phyloP scores from a whole-genome alignment of 2,113 vertebrate species.

The Petroica traversi region DNA sequence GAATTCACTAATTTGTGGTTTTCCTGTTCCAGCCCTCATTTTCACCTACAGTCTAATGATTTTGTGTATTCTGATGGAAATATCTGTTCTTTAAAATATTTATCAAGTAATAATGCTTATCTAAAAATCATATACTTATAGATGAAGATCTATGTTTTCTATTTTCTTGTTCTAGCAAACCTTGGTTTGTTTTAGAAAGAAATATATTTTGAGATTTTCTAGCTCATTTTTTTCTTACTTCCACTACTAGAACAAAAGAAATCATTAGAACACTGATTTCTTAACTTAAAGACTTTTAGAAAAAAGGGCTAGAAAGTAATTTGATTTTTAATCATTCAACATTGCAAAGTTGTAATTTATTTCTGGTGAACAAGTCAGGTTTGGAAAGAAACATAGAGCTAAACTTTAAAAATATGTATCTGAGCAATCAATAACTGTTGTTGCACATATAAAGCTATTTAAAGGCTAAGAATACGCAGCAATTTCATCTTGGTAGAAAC shows the following conservation, averaged over 20 bases:
- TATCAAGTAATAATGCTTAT: not conserved
- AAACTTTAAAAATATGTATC: not conserved
- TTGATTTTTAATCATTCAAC: not conserved
- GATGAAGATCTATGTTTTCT: not conserved
- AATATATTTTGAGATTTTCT: not conserved
- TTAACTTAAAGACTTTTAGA: not conserved
- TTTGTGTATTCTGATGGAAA: not conserved
- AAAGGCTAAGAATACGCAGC: not conserved
- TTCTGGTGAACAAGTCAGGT: not conserved
- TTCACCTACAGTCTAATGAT: not conserved
- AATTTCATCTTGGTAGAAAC: not conserved
- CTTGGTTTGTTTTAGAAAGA: not conserved
- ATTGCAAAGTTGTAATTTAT: not conserved
- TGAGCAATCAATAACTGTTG: not conserved
- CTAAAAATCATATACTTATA: not conserved
- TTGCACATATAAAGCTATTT: not conserved
- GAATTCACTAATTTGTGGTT: not conserved
- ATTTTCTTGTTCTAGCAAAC: not conserved
- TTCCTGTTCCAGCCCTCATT: not conserved
- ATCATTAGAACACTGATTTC: not conserved
- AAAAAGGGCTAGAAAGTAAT: not conserved
- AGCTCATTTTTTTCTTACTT: not conserved
- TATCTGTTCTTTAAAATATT: not conserved
- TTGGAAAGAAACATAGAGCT: not conserved
- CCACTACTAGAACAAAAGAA: not conserved